Evolutionary conservation across 1,140 invertebrate genomes (phyloP), one percentile per base, ranked within the genome.

Genomic region (Pseudomyrmex dendroicus): DNA sequence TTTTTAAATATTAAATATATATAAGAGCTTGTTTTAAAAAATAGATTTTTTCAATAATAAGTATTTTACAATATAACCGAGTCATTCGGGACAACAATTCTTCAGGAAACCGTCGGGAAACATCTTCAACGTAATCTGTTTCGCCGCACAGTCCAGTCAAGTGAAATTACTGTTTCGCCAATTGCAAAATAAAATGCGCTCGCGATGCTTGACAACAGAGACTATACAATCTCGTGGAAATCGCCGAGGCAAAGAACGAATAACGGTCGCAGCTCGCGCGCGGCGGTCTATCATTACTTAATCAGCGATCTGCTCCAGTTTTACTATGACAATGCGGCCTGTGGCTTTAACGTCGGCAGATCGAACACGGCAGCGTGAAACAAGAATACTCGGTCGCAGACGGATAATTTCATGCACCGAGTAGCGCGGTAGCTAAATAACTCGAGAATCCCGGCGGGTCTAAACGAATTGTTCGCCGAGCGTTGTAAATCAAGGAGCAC

Each of bases 281-380:
- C 20, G 25, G 74, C 66, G 44, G 52, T 57, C 64, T 78, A 25
- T 78, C 54, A 78, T 78, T 78, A 78, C 76, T 78, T 78, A 78
- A 78, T 78, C 76, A 78, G 54, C 35, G 54, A 78, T 78, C 64
- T 78, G 76, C 76, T 78, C 76, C 44, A 78, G 76, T 78, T 78
- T 68, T 35, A 35, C 35, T 52, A 54, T 54, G 35, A 78, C 76
- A 70, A 68, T 50, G 76, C 44, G 15, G 44, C 76, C 76, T 35
- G 35, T 57, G 52, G 35, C n/a, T 77, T 35, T 67, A 77, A 67
- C 63, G 64, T 67, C 52, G 64, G 35, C 63, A 68, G 66, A 59
- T 78, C 76, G 76, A 68, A 78, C 54, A 35, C 63, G 17, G 64
- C 66, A 68, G 64, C 54, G 44, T 59, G 54, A 78, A 35, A 67